These are phyloP conservation scores for Thecophora atra DNA, from an alignment of 2,888 invertebrate genomes.

Conservation along the genomic window DNA sequence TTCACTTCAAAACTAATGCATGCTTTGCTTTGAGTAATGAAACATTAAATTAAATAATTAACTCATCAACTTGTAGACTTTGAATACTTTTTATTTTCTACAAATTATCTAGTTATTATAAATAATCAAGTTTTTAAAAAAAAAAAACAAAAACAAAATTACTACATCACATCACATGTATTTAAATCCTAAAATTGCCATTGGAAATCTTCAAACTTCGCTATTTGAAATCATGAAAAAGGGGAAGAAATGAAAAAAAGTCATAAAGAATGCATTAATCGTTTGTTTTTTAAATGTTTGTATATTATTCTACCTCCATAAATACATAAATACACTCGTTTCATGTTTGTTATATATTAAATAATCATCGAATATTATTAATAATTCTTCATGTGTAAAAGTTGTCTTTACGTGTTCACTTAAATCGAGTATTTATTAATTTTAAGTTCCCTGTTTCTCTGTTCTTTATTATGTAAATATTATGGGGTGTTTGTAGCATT, in stretches of 20 bases:
- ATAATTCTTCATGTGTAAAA: constrained; percentile 16
- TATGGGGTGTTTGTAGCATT: constrained; percentile 28
- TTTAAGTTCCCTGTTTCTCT: not conserved
- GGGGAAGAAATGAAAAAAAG: too few relatives aligned
- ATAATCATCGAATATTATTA: not conserved
- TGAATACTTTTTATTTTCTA: not conserved
- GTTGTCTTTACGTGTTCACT: constrained; percentile 4
- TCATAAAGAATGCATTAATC: constrained; percentile 11
- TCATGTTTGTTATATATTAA: not conserved
- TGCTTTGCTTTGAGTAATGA: too few relatives aligned
- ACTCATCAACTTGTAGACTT: too few relatives aligned
- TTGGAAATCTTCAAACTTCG: not conserved
- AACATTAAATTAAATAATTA: too few relatives aligned
- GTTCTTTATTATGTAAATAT: constrained; percentile 19
- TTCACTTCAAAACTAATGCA: too few relatives aligned
- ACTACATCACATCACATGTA: constrained; percentile 18
- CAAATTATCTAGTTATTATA: not conserved
- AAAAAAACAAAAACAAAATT: constrained; percentile 13
- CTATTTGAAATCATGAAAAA: too few relatives aligned
- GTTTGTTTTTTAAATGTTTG: constrained; percentile 21
- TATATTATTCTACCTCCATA: constrained; percentile 12
- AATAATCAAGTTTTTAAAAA: not conserved
- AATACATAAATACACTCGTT: not conserved
- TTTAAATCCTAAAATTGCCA: not conserved
- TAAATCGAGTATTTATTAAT: not conserved